Conservation (phyloP, 92 coral and sea anemone genomes). For the Plumapathes pennacea region DNA sequence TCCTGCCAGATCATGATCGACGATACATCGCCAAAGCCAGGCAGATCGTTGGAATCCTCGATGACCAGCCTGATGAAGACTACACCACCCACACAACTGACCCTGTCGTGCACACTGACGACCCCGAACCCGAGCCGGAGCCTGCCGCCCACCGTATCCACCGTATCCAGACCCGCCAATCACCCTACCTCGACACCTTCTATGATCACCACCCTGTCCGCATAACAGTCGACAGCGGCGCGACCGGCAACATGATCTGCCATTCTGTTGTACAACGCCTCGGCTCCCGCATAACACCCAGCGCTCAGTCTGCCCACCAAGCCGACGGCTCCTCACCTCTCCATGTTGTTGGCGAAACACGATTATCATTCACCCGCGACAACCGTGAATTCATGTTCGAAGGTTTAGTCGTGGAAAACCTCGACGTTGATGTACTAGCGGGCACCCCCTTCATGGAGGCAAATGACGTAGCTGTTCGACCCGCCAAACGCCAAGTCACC, state of each 20-base stretch:
- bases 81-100: too few relatives aligned
- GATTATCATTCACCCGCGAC: constrained; percentile 21
- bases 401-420: constrained; percentile 29
- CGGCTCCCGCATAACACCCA: constrained; percentile 24
- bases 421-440: constrained; percentile 18
- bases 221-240: constrained; percentile 46
- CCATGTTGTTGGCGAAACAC: constrained; percentile 30
- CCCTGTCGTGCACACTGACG: constrained; percentile 9
- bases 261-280: constrained; percentile 42
- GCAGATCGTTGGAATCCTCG: constrained; percentile 39
- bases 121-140: not conserved
- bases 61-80: constrained; percentile 21
- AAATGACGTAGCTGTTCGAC: constrained; percentile 39
- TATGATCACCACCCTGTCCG: constrained; percentile 30
- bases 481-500: constrained; percentile 44
- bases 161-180: constrained; percentile 35
- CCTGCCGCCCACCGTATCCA: constrained; percentile 14
- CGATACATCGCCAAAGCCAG: constrained; percentile 35
- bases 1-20: constrained; percentile 21
- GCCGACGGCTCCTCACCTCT: constrained; percentile 50
- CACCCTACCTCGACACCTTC: constrained; percentile 36
- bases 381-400: constrained; percentile 16
- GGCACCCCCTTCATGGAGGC: constrained; percentile 49
- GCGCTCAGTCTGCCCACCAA: constrained; percentile 49
- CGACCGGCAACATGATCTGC: constrained; percentile 56